Base-by-base conservation (phyloP, 2,113 vertebrate genomes). In the Anthoscopus minutus region DNA sequence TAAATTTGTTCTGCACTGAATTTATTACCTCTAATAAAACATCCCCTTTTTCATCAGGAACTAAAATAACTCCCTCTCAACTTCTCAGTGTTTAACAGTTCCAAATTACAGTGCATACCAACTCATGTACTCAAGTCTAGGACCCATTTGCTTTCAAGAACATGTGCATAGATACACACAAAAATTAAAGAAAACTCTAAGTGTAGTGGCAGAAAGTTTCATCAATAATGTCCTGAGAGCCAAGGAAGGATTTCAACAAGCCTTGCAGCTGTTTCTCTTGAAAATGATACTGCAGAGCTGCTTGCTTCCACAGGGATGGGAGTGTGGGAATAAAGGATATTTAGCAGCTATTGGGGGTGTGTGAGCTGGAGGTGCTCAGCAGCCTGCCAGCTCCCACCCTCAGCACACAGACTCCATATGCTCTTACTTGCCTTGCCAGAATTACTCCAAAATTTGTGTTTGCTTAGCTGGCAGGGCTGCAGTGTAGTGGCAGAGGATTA, bases 401-500 rank as follows among this genome's bases (percentile, higher is more conserved):
- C 78, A 93, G 54, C 50, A 38, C 48, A 57, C 23, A 81, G 54
- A 10, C 56, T 91, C 51, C 89, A 65, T 58, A 81, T 66, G 81
- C 71, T 91, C 53, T 15, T 53, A 44, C 86, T 79, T 81, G 89
- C 71, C 72, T 90, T 62, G 27, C 45, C 65, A 70, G 37, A 85
- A 71, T 53, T 33, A 86, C 88, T 94, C 74, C 53, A 94, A 89
- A 95, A 33, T 58, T 54, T 42, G 35, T 92, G 51, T 96, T 86
- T 96, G 86, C 69, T 88, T 87, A 93, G 70, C 88, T 92, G 95
- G 86, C 89, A 95, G 80, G 44, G 72, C 40, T 93, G 76, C 79
- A 89, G 56, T 3, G 31, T 84, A 90, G 95, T 33, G 74, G 67
- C 78, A 70, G 78, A 95, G 62, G 81, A 91, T 85, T 84, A 74